Base-by-base conservation (phyloP, 2,888 invertebrate species). In the Eupithecia pulchellata region DNA sequence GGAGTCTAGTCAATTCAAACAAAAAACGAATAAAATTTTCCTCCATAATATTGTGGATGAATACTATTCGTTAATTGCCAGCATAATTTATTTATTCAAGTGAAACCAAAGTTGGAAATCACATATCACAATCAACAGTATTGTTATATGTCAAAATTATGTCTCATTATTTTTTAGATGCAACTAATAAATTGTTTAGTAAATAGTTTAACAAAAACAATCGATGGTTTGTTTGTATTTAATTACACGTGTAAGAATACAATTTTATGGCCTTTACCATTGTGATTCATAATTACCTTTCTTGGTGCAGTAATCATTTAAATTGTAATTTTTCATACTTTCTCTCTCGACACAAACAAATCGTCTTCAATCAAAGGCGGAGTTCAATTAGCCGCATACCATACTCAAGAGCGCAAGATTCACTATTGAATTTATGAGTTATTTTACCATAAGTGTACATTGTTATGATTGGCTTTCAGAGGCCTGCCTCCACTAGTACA, bases 391-490 rank as follows among this genome's bases (percentile, higher is more conserved):
- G 60, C 64, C 57, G 65, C 65, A 66, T 66, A 39, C 66, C 61
- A 14, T 64, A 62, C 65, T 66, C 58, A 60, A 68, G 68, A 68
- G 39, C 68, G 62, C 55, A 66, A 72, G 57, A 71, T 64, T 66
- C 58, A 36, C 17, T 47, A 64, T 66, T 68, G 30, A 69, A 69
- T 71, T 64, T 67, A 62, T 60, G 68, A 72, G 64, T 61, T 68
- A 72, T 68, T 72, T 65, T 30, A 58, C 27, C 64, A 64, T 57
- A 67, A 77, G 76, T 69, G 73, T 69, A 70, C 68, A 69, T n/a
- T 72, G 71, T 68, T 75, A 69, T 77, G 74, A 75, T 77, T 77
- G 71, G 75, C 75, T 77, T 76, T 77, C 69, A 72, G 72, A 71
- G 69, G 57, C 57, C 29, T 29, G 29, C 29, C 29, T 27, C 57